Base-by-base conservation (phyloP, 2,113 vertebrate species). In the Sporophila hypoxantha region DNA sequence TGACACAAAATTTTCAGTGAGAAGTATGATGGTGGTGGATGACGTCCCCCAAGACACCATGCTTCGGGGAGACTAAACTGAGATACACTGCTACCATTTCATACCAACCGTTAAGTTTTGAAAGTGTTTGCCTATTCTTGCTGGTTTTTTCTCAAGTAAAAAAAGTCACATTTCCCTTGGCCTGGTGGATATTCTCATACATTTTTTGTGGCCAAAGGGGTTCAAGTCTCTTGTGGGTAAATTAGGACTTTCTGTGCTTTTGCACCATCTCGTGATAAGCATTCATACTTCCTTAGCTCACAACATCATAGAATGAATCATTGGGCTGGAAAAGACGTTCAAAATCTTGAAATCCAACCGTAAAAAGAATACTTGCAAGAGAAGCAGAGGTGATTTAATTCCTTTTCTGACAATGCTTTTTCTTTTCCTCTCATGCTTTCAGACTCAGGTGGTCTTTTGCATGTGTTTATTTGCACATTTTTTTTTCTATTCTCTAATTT, bases 241-340 rank as follows among this genome's bases (percentile, higher is more conserved):
- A 5, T 26, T 27, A 20, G 44, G 56, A 91, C 87, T 84, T 41
- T 30, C 71, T 95, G 32, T 91, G 57, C 37, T 94, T 92, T 93
- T 92, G 70, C 92, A 93, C 96, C 95, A 95, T 90, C 97, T 96
- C 82, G 91, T 94, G 96, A 95, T 90, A 69, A 52, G 12, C 27
- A 2, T 64, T 18, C 39, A 4, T 50, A 55, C 3, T 61, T 34
- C 22, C 23, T 17, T 39, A 41, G 18, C 4, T 21, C 22, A 11
- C 2, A 30, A 21, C 39, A 49, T 21, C 12, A 2, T 22, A 14
- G 4, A 22, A 9, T 18, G 5, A 26, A 10, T 18, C 8, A 0
- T 17, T 80, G 41, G 4, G 5, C 17, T 65, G 32, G 37, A 53
- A 68, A 56, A 76, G 5, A 36, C n/a, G 16, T 71, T 19, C 17